A percentile compares a stretch with the other conserved stretches of the same genome.
phyloP scores from a whole-genome alignment of 1,140 invertebrate genomes.

The Drosophila equinoxialis region DNA sequence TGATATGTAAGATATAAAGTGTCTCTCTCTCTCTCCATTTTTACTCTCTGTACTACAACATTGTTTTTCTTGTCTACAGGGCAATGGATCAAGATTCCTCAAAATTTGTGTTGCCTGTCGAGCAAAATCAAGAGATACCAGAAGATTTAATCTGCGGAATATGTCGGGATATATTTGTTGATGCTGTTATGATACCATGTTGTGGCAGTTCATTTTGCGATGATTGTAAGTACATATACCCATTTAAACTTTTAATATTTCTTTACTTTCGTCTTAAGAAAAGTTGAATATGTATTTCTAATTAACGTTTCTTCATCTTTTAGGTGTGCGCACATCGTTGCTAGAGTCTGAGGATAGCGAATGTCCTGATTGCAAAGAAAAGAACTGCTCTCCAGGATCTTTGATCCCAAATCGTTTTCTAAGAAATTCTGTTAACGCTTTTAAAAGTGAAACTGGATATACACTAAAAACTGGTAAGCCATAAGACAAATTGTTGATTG shows the following conservation, averaged over 20 bases:
- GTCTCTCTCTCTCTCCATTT: neutral
- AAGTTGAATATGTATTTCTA: slow-evolving; percentile 14
- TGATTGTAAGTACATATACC: slow-evolving; percentile 91
- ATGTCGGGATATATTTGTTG: slow-evolving; percentile 96
- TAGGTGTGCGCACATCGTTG: slow-evolving; percentile 93
- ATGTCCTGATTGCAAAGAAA: slow-evolving; percentile 96
- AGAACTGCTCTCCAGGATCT: slow-evolving; percentile 95
- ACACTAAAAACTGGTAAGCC: slow-evolving; percentile 69
- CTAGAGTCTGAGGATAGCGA: slow-evolving; percentile 97
- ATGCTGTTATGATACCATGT: slow-evolving; percentile 98
- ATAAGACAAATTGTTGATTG: no score
- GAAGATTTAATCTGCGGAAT: slow-evolving; percentile 95
- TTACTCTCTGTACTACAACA: neutral
- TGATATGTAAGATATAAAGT: slow-evolving; percentile 52
- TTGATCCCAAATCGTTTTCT: slow-evolving; percentile 96
- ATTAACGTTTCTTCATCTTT: slow-evolving; percentile 45
- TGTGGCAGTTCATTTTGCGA: slow-evolving; percentile 99
- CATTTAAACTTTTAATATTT: no score
- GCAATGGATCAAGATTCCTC: slow-evolving; percentile 46
- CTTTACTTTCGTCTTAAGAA: no score
- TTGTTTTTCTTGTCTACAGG: slow-evolving; percentile 30
- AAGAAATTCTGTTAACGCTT: slow-evolving; percentile 93
- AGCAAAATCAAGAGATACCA: slow-evolving; percentile 88
- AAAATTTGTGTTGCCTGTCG: slow-evolving; percentile 48
- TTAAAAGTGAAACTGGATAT: slow-evolving; percentile 95